phyloP scores from a whole-genome alignment of 2,113 vertebrate genomes.

The Romanogobio albipinnatus region DNA sequence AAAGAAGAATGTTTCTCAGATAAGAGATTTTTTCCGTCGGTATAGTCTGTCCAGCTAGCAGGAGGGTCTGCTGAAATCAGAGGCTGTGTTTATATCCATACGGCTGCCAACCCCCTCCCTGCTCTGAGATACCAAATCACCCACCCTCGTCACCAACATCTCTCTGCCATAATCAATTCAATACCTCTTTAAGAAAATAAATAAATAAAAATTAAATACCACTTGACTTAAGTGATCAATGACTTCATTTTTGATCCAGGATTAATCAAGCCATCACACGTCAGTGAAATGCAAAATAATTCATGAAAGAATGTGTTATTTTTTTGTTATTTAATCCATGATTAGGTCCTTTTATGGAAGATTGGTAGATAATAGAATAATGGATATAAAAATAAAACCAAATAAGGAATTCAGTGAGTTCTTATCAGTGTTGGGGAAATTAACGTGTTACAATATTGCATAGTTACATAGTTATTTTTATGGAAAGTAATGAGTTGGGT shows the following conservation, averaged over 20 bases:
- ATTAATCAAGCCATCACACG: background rate
- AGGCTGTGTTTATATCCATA: conserved; percentile 58
- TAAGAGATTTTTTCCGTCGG: background rate
- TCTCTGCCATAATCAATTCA: conserved; percentile 22
- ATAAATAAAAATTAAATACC: background rate
- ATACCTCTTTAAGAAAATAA: too few relatives aligned
- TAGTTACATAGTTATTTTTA: too few relatives aligned
- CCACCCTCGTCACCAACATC: background rate
- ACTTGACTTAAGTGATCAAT: conserved; percentile 38
- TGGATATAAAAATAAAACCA: background rate
- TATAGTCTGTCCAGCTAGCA: background rate
- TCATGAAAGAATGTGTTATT: background rate
- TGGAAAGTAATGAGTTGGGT: too few relatives aligned
- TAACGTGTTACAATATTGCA: too few relatives aligned
- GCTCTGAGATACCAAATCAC: background rate
- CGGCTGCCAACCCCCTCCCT: conserved; percentile 43
- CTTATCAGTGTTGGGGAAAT: too few relatives aligned
- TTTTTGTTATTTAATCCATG: background rate
- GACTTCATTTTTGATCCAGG: background rate
- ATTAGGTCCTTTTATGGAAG: background rate
- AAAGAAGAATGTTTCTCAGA: background rate
- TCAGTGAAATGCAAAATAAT: background rate
- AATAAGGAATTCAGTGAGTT: too few relatives aligned
- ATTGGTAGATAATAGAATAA: background rate
- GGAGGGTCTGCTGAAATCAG: conserved; percentile 17